These are phyloP conservation scores for Ctenodactylus gundi DNA, from an alignment of 2,113 vertebrate genomes.

Conservation along the genomic window DNA sequence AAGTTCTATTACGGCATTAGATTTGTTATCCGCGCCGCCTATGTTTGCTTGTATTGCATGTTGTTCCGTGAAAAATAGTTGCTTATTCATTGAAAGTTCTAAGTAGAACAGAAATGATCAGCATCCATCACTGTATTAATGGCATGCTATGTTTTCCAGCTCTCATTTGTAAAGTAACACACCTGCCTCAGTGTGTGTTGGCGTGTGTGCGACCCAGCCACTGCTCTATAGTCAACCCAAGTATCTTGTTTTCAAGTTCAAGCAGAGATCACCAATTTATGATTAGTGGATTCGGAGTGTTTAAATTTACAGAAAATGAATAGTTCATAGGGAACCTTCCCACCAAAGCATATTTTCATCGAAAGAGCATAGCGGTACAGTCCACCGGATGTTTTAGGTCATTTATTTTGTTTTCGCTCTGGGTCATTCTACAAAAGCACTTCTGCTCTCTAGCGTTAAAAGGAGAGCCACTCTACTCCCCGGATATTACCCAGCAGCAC, in stretches of 20 bases:
- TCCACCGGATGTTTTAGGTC: slow-evolving; percentile 89
- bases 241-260: slow-evolving; percentile 51
- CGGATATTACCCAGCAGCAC: slow-evolving; percentile 94
- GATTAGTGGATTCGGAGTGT: slow-evolving; percentile 27
- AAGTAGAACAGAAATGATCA: slow-evolving; percentile 43
- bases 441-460: slow-evolving; percentile 89
- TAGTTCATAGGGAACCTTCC: slow-evolving; percentile 77
- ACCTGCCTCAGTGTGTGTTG: slow-evolving; percentile 25
- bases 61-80: slow-evolving; percentile 49
- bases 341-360: slow-evolving; percentile 71
- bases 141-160: slow-evolving; percentile 43
- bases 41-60: slow-evolving; percentile 22
- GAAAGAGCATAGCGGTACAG: slow-evolving; percentile 79
- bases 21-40: slow-evolving; percentile 24
- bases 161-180: slow-evolving; percentile 66
- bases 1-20: background rate
- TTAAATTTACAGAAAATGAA: slow-evolving; percentile 75
- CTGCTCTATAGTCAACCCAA: slow-evolving; percentile 62
- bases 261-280: slow-evolving; percentile 29
- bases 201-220: slow-evolving; percentile 21
- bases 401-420: slow-evolving; percentile 94
- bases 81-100: slow-evolving; percentile 52
- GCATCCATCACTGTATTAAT: slow-evolving; percentile 57
- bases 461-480: slow-evolving; percentile 91
- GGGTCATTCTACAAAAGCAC: slow-evolving; percentile 92